Evolutionary conservation across 2,888 invertebrate species (phyloP).

Genomic region (Polymixis lichenea): DNA sequence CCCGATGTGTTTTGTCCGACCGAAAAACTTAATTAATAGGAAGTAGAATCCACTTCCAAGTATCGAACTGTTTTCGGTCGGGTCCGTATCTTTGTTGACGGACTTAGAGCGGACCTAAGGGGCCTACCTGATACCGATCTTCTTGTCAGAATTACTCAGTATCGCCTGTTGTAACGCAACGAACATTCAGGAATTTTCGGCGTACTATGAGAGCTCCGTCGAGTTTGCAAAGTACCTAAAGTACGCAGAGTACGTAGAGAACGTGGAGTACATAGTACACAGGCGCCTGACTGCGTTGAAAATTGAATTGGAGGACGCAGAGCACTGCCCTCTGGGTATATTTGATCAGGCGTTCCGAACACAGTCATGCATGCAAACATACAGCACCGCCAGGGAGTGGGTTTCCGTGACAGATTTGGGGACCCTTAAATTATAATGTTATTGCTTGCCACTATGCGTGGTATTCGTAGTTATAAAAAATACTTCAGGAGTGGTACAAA

Average conservation of each 20-base stretch:
- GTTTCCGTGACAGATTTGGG: background rate
- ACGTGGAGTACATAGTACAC: background rate
- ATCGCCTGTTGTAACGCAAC: background rate
- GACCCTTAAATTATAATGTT: background rate
- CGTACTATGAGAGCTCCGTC: background rate
- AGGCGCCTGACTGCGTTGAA: conserved; percentile 14
- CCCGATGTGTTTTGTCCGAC: too few species aligned
- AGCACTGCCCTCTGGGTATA: conserved; percentile 8
- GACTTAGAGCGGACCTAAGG: too few species aligned
- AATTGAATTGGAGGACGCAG: conserved; percentile 20
- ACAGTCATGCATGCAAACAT: background rate
- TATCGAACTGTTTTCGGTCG: too few species aligned
- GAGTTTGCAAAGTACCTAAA: too few species aligned
- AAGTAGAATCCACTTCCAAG: too few species aligned
- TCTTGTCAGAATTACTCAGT: background rate
- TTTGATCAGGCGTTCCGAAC: conserved; percentile 20
- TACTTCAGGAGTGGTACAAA: background rate
- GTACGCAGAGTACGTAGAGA: background rate
- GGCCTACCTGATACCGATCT: too few species aligned
- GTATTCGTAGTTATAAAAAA: too few species aligned
- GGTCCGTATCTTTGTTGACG: too few species aligned
- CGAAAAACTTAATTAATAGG: too few species aligned
- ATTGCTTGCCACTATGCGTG: background rate
- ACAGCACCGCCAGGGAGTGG: background rate
- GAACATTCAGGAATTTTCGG: background rate